Evolutionary conservation across 2,797 vertebrate species (phyloP).

Genomic region (Lagocephalus sceleratus): DNA sequence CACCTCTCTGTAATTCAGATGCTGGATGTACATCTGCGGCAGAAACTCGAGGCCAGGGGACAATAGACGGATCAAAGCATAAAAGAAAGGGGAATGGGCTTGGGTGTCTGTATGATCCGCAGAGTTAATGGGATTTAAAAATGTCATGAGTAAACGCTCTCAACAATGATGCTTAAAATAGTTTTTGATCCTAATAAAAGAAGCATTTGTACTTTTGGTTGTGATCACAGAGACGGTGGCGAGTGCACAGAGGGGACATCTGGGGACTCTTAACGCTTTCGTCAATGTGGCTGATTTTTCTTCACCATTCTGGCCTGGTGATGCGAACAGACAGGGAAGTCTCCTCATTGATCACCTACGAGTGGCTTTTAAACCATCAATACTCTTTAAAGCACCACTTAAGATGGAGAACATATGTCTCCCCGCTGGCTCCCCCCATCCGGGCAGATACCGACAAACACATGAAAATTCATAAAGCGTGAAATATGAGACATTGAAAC

Average conservation of each 20-base stretch:
- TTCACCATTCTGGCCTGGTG: slow-evolving; percentile 34
- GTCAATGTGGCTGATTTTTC: slow-evolving; percentile 27
- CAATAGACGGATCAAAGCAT: slow-evolving; percentile 70
- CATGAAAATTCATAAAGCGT: background rate
- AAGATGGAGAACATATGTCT: slow-evolving; percentile 70
- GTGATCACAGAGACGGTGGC: background rate
- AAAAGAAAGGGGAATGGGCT: background rate
- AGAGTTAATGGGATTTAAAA: background rate
- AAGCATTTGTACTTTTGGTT: too few relatives aligned
- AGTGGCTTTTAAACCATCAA: slow-evolving; percentile 77
- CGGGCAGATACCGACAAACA: background rate
- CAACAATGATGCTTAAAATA: too few relatives aligned
- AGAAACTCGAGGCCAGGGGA: slow-evolving; percentile 71
- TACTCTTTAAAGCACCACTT: slow-evolving; percentile 77
- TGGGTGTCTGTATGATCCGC: background rate
- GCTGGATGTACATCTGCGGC: slow-evolving; percentile 6
- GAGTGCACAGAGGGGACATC: slow-evolving; percentile 17
- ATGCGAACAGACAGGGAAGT: slow-evolving; percentile 52
- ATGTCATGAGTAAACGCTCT: too few relatives aligned
- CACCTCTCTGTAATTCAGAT: slow-evolving; percentile 26
- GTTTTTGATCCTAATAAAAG: too few relatives aligned
- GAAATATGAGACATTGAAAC: background rate
- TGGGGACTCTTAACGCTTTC: slow-evolving; percentile 14
- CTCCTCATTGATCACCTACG: slow-evolving; percentile 70
- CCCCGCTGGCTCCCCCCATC: slow-evolving; percentile 56